Conservation (phyloP, 2,113 vertebrate species). For the Odontesthes bonariensis region DNA sequence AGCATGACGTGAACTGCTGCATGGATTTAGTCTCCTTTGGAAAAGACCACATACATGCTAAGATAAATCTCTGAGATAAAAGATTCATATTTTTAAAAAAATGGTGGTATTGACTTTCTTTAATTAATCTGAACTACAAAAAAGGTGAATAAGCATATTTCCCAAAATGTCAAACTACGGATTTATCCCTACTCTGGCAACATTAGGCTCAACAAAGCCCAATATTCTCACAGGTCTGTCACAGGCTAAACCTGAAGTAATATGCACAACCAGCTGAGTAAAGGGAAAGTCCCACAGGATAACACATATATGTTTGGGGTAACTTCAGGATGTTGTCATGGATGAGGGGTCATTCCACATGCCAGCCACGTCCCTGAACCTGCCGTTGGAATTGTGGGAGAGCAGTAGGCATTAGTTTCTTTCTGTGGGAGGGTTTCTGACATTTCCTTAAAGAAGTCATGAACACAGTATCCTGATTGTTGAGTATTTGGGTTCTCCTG, state of each 20-base stretch:
- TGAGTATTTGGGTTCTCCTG: slow-evolving; percentile 27
- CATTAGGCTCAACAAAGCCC: background rate
- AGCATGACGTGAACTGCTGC: no score
- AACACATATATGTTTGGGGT: slow-evolving; percentile 53
- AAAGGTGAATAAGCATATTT: slow-evolving; percentile 6
- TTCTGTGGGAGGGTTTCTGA: slow-evolving; percentile 30
- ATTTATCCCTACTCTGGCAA: slow-evolving; percentile 57
- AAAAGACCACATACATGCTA: background rate
- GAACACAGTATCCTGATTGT: slow-evolving; percentile 30
- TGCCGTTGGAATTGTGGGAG: slow-evolving; percentile 78
- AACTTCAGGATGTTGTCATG: slow-evolving; percentile 85
- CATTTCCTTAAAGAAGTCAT: slow-evolving; percentile 44
- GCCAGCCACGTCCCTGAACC: slow-evolving; percentile 85
- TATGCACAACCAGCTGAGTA: slow-evolving; percentile 39
- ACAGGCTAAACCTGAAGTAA: slow-evolving; percentile 46
- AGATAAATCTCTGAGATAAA: background rate
- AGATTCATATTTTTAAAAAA: background rate
- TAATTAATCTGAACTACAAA: background rate
- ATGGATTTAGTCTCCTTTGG: no score
- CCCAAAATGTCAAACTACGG: slow-evolving; percentile 39
- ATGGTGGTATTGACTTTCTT: background rate
- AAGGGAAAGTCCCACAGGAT: slow-evolving; percentile 38
- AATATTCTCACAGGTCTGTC: background rate
- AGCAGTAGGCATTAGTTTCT: slow-evolving; percentile 77
- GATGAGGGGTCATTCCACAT: slow-evolving; percentile 85